Evolutionary conservation across 2,797 vertebrate species (phyloP), one percentile per base, ranked within the genome.

Genomic region (Aulostomus chinensis): DNA sequence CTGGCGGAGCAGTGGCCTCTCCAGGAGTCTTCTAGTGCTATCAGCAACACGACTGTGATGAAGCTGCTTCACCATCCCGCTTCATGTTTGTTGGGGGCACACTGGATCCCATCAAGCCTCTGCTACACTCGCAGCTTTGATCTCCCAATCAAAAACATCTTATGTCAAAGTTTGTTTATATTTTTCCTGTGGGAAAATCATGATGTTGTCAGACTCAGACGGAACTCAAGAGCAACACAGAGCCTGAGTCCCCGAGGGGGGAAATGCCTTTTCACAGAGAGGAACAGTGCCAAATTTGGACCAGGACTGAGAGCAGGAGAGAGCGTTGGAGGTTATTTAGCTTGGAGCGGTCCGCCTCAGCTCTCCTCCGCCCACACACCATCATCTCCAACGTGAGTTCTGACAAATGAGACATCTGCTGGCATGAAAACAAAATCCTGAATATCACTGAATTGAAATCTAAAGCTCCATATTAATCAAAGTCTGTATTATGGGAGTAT

Each of bases 141-240:
- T 75, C 60, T 31, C 38, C 17, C n/a, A 55, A 37, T 64, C 28
- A 28, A 43, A 57, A 76, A 72, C 71, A 80, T 30, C 22, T 70
- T 25, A 65, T 68, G 80, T 80, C 78, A 80, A 70, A 73, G 64
- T 32, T 57, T 32, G 75, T 78, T 79, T 71, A 77, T 58, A 58
- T 74, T 84, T 78, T 81, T 25, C 41, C 75, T 82, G 83, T 86
- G 83, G 83, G 83, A 86, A 84, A 84, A 74, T 80, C 40, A 12
- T 11, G 1, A 55, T 52, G 62, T 69, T 58, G 75, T 68, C 59
- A 35, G 62, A 53, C 38, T 57, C 37, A 5, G 49, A 52, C 20
- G 3, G 32, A 33, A 56, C 51, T 60, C 53, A 25, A 32, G 55
- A 61, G 45, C 46, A 58, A 62, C 46, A 21, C 15, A 30, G 39